Base-by-base conservation (phyloP, 2,113 vertebrate species). In the Oriolus oriolus region DNA sequence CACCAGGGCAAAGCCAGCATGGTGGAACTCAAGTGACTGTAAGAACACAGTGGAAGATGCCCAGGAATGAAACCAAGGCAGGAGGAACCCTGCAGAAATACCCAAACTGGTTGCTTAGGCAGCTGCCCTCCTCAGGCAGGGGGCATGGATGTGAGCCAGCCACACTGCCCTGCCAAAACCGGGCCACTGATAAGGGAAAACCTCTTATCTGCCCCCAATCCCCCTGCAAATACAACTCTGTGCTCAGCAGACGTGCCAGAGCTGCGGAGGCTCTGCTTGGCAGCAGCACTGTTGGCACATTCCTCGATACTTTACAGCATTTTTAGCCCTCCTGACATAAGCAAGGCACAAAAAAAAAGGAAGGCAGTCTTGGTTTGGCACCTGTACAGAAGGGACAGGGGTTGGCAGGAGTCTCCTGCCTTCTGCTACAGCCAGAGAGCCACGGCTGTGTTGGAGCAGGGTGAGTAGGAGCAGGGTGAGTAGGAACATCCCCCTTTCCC, bases 321-420 rank as follows among this genome's bases (percentile, higher is more conserved):
- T 96, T 96, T 82, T 93, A 96, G 88, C 87, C 39, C 84, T 75
- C 75, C 89, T 94, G 83, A 75, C 50, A 82, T 18, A 9, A 89
- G 49, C 42, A 64, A 89, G 88, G 90, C 84, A 76, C 47, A 8
- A 27, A 21, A 42, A 16, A 13, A 41, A 19, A n/a, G 15, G 19
- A 22, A 14, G 41, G 18, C 2, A 7, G 50, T 21, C 14, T 89
- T 16, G 26, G 13, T 70, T 47, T 75, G 47, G 73, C 52, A 49
- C 1, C 0, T 21, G 45, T 23, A 12, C 76, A 30, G 93, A 90
- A 90, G 74, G 71, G 14, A 16, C 13, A 27, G 33, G 44, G 63
- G 44, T n/a, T 47, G 49, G 44, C 2, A 8, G 69, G 44, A 24
- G 33, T 6, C 16, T 59, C 61, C 78, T 82, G 65, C n/a, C 65